Evolutionary conservation across 2,797 vertebrate genomes (phyloP).

Genomic region (Okamejei kenojei): DNA sequence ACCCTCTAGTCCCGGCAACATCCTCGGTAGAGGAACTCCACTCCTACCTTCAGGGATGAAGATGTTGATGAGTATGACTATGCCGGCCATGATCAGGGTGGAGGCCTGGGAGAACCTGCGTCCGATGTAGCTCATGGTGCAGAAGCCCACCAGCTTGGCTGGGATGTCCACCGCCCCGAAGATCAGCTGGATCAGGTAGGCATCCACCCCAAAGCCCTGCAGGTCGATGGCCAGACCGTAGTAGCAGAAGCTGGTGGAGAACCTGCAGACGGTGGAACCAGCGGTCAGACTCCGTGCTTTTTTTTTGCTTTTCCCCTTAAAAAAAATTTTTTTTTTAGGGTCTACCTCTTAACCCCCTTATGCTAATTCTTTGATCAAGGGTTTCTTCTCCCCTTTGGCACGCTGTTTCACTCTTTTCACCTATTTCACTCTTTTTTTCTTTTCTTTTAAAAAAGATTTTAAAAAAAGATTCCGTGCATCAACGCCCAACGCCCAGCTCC

Average conservation of each 20-base stretch:
- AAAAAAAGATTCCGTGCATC: too few relatives aligned
- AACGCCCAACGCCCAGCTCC: too few relatives aligned
- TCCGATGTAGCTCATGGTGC: conserved; percentile 57
- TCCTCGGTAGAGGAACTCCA: conserved; percentile 43
- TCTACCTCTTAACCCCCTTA: too few relatives aligned
- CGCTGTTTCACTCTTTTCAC: too few relatives aligned
- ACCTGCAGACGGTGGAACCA: conserved; percentile 50
- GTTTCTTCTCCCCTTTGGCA: too few relatives aligned
- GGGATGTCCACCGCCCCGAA: conserved; percentile 65
- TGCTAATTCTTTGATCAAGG: too few relatives aligned
- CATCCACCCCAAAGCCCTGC: conserved; percentile 66
- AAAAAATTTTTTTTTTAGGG: too few relatives aligned
- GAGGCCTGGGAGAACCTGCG: conserved; percentile 54
- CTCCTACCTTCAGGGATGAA: conserved; percentile 59
- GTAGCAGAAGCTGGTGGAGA: conserved; percentile 65
- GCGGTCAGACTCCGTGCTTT: too few relatives aligned
- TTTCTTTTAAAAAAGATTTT: too few relatives aligned
- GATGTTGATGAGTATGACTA: conserved; percentile 62
- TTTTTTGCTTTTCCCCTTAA: too few relatives aligned
- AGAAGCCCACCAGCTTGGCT: conserved; percentile 57
- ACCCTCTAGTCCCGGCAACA: background rate
- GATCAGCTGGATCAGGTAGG: conserved; percentile 67
- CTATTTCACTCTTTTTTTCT: too few relatives aligned
- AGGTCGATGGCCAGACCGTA: conserved; percentile 69
- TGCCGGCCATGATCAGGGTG: conserved; percentile 58